These are phyloP conservation scores for Carcina quercana DNA, from an alignment of 2,888 invertebrate species.

Conservation along the genomic window DNA sequence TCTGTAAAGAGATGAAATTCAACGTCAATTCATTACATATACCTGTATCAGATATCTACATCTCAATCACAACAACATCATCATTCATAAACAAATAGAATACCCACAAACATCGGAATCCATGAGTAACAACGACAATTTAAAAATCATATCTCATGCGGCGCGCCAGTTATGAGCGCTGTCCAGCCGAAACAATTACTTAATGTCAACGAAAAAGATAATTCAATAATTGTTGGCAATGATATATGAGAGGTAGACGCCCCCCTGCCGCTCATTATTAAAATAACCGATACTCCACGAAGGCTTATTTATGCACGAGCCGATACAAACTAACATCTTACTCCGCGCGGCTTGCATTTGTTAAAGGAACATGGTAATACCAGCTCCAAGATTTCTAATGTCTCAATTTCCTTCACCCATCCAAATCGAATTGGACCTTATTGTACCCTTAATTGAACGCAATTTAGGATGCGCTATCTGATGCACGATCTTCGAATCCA, in stretches of 20 bases:
- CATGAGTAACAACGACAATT: constrained; percentile 41
- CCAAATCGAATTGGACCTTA: constrained; percentile 34
- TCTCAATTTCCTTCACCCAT: constrained; percentile 53
- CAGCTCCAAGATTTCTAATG: constrained; percentile 69
- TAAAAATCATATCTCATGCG: constrained; percentile 51
- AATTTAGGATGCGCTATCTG: constrained; percentile 25
- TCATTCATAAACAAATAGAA: constrained; percentile 27
- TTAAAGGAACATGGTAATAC: constrained; percentile 72
- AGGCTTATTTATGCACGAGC: constrained; percentile 65
- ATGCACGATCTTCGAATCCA: constrained; percentile 39
- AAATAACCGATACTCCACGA: constrained; percentile 63
- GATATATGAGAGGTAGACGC: constrained; percentile 63
- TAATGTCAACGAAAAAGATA: constrained; percentile 73
- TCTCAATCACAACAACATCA: constrained; percentile 17
- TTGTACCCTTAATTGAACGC: constrained; percentile 13
- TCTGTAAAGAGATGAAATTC: no score
- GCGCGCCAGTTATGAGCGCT: constrained; percentile 49
- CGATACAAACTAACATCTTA: constrained; percentile 67
- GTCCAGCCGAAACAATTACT: constrained; percentile 66
- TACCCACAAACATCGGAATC: constrained; percentile 43
- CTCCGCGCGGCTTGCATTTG: constrained; percentile 65
- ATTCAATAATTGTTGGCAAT: constrained; percentile 71
- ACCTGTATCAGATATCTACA: constrained; percentile 7
- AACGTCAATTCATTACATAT: constrained; percentile 11
- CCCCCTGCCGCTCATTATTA: constrained; percentile 65